These are phyloP conservation scores for Tetragnatha montana DNA, from an alignment of 2,888 invertebrate species.

Conservation along the genomic window DNA sequence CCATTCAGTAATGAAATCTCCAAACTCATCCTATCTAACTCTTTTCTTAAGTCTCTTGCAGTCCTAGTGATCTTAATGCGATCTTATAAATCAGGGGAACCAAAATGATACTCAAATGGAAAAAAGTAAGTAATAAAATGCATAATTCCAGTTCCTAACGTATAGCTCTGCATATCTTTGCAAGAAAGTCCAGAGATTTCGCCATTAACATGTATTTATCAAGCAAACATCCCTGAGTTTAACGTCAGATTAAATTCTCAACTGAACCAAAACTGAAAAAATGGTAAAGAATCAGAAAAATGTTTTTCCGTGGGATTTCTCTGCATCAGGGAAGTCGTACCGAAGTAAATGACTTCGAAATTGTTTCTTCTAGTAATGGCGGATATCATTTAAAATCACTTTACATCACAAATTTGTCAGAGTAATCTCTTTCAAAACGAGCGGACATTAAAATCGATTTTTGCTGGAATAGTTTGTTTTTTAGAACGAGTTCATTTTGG, in stretches of 20 bases:
- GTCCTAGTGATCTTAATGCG: neutral
- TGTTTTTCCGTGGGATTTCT: slow-evolving; percentile 20
- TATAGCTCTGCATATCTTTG: neutral
- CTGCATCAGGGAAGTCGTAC: slow-evolving; percentile 6
- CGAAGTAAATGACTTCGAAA: slow-evolving; percentile 26
- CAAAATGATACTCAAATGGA: neutral
- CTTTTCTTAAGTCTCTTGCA: neutral
- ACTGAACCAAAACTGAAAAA: neutral
- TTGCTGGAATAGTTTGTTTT: slow-evolving; percentile 26
- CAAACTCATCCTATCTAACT: no score
- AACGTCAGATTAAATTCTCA: slow-evolving; percentile 22
- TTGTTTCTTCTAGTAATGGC: slow-evolving; percentile 44
- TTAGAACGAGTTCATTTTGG: slow-evolving; percentile 10
- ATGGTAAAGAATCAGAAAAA: slow-evolving; percentile 2
- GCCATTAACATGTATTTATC: slow-evolving; percentile 28
- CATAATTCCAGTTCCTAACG: neutral
- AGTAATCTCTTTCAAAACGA: slow-evolving; percentile 34
- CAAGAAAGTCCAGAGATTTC: neutral
- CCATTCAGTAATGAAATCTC: no score
- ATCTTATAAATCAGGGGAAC: neutral
- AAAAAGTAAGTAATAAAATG: slow-evolving; percentile 1
- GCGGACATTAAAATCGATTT: slow-evolving; percentile 48
- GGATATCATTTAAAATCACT: slow-evolving; percentile 56
- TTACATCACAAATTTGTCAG: slow-evolving; percentile 36
- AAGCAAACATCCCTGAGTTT: slow-evolving; percentile 19